phyloP scores from a whole-genome alignment of 2,797 vertebrate genomes.

The Myotis vivesi region DNA sequence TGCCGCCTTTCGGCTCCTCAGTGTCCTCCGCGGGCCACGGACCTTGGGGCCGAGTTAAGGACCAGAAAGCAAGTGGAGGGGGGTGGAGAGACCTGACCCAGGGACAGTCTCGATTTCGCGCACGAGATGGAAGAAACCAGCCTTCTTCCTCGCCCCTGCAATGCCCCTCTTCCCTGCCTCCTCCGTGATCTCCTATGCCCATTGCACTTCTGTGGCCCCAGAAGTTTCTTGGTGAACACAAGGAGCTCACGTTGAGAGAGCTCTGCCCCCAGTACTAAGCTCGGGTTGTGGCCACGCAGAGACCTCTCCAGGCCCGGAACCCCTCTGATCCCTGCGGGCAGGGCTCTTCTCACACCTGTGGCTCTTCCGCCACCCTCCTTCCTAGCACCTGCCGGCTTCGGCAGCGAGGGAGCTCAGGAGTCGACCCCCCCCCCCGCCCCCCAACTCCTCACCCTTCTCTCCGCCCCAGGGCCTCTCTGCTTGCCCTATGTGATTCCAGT shows the following conservation, averaged over 20 bases:
- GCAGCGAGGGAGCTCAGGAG: no score
- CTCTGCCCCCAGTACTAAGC: background rate
- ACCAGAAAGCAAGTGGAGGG: background rate
- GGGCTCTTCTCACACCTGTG: background rate
- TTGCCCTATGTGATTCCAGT: background rate
- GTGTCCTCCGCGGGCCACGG: background rate
- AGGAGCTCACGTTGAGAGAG: background rate
- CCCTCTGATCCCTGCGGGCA: background rate
- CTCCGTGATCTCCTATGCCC: background rate
- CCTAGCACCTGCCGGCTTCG: background rate
- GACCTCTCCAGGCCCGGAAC: no score
- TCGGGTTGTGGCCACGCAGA: background rate
- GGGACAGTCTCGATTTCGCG: background rate
- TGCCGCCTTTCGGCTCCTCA: background rate
- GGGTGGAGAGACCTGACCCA: background rate
- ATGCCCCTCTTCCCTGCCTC: background rate
- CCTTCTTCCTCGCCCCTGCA: background rate
- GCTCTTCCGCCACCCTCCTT: background rate
- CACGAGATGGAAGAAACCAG: background rate
- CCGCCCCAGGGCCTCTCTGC: no score
- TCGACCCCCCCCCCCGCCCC: fast-evolving
- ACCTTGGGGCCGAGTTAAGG: background rate
- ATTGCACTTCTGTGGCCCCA: background rate
- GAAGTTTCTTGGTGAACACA: slow-evolving; percentile 7
- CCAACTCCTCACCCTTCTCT: background rate